A percentile compares a stretch with the other conserved stretches of the same genome.
These are phyloP conservation scores for Charaxes varanes DNA, from an alignment of 1,140 invertebrate genomes.

Conservation along the genomic window DNA sequence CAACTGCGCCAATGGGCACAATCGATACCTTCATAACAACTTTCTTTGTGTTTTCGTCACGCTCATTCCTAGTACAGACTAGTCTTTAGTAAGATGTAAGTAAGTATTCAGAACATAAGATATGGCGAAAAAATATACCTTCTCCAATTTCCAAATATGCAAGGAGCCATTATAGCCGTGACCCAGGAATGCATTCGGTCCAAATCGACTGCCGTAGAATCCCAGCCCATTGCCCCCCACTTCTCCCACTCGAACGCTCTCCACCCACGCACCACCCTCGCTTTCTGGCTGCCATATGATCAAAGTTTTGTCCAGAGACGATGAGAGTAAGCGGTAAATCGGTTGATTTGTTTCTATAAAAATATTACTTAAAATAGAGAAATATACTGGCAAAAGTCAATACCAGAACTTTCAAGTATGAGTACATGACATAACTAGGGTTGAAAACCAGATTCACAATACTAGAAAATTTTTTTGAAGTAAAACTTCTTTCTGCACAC, in stretches of 20 bases:
- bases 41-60: too few species aligned
- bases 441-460: too few species aligned
- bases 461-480: too few species aligned
- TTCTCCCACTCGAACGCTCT: slow-evolving; percentile 86
- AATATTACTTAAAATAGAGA: slow-evolving; percentile 3
- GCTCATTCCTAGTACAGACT: too few species aligned
- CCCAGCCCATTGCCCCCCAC: slow-evolving; percentile 95
- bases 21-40: too few species aligned
- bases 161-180: slow-evolving; percentile 95
- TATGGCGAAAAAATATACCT: too few species aligned
- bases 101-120: too few species aligned
- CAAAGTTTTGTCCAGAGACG: slow-evolving; percentile 95
- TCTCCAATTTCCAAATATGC: slow-evolving; percentile 88
- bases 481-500: too few species aligned
- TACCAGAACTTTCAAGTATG: too few species aligned
- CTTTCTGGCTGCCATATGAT: slow-evolving; percentile 89
- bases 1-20: too few species aligned
- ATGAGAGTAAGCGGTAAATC: slow-evolving; percentile 83
- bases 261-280: slow-evolving; percentile 83
- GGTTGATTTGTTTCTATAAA: slow-evolving; percentile 25
- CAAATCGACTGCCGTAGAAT: slow-evolving; percentile 92
- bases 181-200: slow-evolving; percentile 83
- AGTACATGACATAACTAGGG: too few species aligned
- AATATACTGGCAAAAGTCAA: not conserved
- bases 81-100: too few species aligned